Evolutionary conservation across 92 coral and sea anemone genomes (phyloP).

Genomic region (Parazoanthus darwini): DNA sequence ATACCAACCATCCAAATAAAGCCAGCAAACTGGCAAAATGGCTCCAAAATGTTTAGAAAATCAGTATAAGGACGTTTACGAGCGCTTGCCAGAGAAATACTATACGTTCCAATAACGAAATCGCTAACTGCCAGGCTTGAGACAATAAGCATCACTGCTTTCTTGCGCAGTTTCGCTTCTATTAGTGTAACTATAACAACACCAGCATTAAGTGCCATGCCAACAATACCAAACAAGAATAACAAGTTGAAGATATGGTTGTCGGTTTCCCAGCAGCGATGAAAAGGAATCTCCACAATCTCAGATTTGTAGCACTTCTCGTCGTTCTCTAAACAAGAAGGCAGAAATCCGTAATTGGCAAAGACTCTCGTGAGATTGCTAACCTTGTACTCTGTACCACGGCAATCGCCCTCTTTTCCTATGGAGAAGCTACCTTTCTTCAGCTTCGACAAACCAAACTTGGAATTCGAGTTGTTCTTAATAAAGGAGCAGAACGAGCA

Average conservation of each 20-base stretch:
- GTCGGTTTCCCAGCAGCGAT: conserved; percentile 36
- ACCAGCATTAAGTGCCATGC: conserved; percentile 22
- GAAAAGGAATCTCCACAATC: conserved; percentile 18
- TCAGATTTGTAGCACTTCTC: conserved; percentile 14
- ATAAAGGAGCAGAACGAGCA: conserved; percentile 55
- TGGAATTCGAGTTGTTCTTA: conserved; percentile 39
- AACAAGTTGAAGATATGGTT: conserved; percentile 31
- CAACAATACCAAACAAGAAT: conserved; percentile 15
- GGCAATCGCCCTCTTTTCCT: conserved; percentile 22
- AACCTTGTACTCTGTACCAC: conserved; percentile 23
- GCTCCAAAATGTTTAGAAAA: conserved; percentile 30
- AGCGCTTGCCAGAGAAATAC: conserved; percentile 18
- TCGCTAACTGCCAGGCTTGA: conserved; percentile 24
- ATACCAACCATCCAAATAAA: conserved; percentile 75
- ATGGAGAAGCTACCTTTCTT: conserved; percentile 12
- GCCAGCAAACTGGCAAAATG: conserved; percentile 65
- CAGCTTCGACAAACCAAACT: conserved; percentile 15
- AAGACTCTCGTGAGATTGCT: neutral
- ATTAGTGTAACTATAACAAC: conserved; percentile 14
- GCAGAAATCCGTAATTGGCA: conserved; percentile 11
- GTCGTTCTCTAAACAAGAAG: conserved; percentile 15
- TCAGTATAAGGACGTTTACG: conserved; percentile 45
- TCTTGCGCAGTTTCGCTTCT: conserved; percentile 17
- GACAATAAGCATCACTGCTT: conserved; percentile 14
- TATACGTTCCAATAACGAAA: conserved; percentile 1